These are phyloP conservation scores for Priocnemis perturbator DNA, from an alignment of 2,888 invertebrate species.

Conservation along the genomic window DNA sequence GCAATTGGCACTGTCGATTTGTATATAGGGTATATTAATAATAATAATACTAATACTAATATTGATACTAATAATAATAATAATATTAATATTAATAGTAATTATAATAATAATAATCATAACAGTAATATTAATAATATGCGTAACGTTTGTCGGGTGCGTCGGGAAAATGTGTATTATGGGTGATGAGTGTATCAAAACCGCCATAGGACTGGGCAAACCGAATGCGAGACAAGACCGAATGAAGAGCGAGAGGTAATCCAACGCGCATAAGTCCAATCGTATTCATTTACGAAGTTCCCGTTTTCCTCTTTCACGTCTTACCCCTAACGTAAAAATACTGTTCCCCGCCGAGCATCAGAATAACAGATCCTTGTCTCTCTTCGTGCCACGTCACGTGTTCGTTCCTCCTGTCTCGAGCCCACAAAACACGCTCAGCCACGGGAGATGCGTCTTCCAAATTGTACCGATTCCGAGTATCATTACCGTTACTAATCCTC, in stretches of 20 bases:
- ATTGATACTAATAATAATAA: slow-evolving; percentile 13
- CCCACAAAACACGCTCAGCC: slow-evolving; percentile 28
- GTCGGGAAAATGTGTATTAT: slow-evolving; percentile 41
- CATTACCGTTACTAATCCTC: too few species aligned
- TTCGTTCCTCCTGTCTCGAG: slow-evolving; percentile 33
- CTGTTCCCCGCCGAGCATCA: slow-evolving; percentile 20
- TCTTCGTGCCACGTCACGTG: slow-evolving; percentile 28
- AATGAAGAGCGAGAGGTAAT: neutral
- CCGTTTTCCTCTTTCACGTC: too few species aligned
- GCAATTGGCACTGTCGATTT: slow-evolving; percentile 55
- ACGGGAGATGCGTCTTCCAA: slow-evolving; percentile 48
- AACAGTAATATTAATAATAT: slow-evolving; percentile 18
- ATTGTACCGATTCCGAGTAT: slow-evolving; percentile 8
- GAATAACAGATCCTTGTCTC: neutral
- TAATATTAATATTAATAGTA: slow-evolving; percentile 20
- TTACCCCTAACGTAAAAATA: neutral
- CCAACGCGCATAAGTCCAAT: too few species aligned
- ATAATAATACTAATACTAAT: slow-evolving; percentile 38
- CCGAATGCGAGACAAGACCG: slow-evolving; percentile 41
- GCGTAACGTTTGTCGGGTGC: slow-evolving; percentile 34
- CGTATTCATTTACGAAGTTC: too few species aligned
- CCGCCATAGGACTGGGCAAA: slow-evolving; percentile 40
- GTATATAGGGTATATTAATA: slow-evolving; percentile 57
- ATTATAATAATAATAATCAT: slow-evolving; percentile 33
- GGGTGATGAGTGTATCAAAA: slow-evolving; percentile 47